A percentile compares a stretch with the other conserved stretches of the same genome.
phyloP scores from a whole-genome alignment of 1,140 invertebrate genomes.

The Hyposmocoma kahamanoa region DNA sequence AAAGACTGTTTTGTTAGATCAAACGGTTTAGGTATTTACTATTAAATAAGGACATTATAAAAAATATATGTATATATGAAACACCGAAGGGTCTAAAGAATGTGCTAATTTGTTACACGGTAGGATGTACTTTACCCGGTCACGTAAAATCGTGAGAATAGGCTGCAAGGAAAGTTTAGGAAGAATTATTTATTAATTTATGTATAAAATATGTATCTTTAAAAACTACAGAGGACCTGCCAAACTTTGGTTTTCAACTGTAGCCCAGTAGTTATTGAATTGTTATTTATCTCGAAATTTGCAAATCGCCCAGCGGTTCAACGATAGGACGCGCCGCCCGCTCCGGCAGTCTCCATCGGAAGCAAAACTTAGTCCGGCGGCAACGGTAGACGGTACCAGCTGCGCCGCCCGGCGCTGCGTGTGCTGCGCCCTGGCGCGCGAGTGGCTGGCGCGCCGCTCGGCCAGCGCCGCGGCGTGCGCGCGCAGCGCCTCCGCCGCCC shows the following conservation, averaged over 20 bases:
- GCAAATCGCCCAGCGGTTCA: too few species aligned
- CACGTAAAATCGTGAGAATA: too few species aligned
- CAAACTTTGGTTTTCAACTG: too few species aligned
- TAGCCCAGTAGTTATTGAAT: neutral
- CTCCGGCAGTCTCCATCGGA: neutral
- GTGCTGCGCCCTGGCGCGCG: conserved; percentile 13
- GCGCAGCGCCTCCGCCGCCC: conserved; percentile 23
- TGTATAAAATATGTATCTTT: neutral
- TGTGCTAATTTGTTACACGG: too few species aligned
- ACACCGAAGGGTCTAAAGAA: too few species aligned
- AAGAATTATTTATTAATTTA: neutral
- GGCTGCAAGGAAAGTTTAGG: neutral
- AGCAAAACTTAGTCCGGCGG: too few species aligned
- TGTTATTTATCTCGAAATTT: neutral
- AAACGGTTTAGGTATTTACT: too few species aligned
- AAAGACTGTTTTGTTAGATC: too few species aligned
- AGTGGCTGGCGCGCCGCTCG: conserved; percentile 13
- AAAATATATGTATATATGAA: too few species aligned
- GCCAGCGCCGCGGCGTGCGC: conserved; percentile 10
- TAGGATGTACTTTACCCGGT: too few species aligned
- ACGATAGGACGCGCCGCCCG: too few species aligned
- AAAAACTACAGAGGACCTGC: neutral
- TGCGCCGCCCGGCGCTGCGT: conserved; percentile 1
- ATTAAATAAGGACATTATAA: too few species aligned
- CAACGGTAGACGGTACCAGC: neutral